These are phyloP conservation scores for Sinocyclocheilus maitianheensis DNA, from an alignment of 2,113 vertebrate genomes.

Conservation along the genomic window DNA sequence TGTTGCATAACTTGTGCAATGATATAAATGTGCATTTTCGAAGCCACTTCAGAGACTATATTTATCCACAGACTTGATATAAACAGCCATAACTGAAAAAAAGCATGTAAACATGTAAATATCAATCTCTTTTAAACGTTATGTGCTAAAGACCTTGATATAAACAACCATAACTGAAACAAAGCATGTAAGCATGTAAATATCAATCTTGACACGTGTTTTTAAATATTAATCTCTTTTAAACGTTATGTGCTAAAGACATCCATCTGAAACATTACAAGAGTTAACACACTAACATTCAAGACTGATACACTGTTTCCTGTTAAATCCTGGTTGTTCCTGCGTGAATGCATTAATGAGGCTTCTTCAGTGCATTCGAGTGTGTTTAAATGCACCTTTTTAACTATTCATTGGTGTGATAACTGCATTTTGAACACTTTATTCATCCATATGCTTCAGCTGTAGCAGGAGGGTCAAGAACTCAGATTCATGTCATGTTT, in stretches of 20 bases:
- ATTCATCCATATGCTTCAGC: not conserved
- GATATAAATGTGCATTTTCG: too few relatives aligned
- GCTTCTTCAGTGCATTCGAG: too few relatives aligned
- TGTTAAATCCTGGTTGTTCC: too few relatives aligned
- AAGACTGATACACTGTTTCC: not conserved
- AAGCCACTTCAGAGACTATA: not conserved
- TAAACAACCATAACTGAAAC: not conserved
- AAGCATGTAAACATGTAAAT: not conserved
- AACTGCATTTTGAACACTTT: not conserved
- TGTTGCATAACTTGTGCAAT: not conserved
- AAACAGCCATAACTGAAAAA: not conserved
- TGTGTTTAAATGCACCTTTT: not conserved
- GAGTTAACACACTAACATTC: not conserved
- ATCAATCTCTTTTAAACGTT: not conserved
- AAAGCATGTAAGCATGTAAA: not conserved
- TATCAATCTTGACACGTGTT: not conserved
- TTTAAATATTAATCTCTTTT: too few relatives aligned
- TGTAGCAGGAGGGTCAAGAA: not conserved
- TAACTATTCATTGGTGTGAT: not conserved
- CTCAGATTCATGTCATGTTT: not conserved
- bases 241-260: too few relatives aligned
- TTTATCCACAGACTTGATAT: not conserved
- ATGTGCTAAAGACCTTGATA: too few relatives aligned
- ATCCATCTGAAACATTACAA: not conserved
- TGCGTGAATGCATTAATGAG: too few relatives aligned